Evolutionary conservation across 1,140 invertebrate genomes (phyloP), one percentile per base, ranked within the genome.

Genomic region (Amphibalanus amphitrite): DNA sequence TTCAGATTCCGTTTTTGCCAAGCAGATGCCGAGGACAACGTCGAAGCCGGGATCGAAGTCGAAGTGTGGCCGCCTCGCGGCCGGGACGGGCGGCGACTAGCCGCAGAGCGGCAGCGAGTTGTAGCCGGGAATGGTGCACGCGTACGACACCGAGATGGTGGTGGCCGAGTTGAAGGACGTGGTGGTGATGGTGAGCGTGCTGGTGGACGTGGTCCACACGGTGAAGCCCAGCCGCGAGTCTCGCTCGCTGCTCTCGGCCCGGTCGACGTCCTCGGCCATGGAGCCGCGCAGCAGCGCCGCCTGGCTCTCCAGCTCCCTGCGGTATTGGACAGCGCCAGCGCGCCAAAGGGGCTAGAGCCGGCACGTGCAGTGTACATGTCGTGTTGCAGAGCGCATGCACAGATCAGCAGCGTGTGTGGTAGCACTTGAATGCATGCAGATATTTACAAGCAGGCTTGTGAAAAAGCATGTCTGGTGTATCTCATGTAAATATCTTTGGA

Each of bases 101-200:
- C 47, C 47, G 47, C 1, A 20, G 13, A 20, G 47, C 10, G 13
- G 1, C 13, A 20, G 47, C 10, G 70, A n/a, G 67, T 23, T 67
- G 28, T 6, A 28, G 0, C 71, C 71, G 28, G 25, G 26, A n/a
- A 69, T 23, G 10, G 67, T 72, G 65, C 72, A 73, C 28, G 23
- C 59, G 64, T 73, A 73, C 10, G 69, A 70, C 28, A 73, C 69
- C 13, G 70, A 68, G 30, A 73, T 70, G 30, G 72, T 73, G 64
- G 72, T 73, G 30, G 40, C 71, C 40, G 72, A 69, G 69, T 73
- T 59, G 6, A 71, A 71, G 29, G 64, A 68, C 4, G 71, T 70
- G 69, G 71, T 73, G 25, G 72, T 73, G 47, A 73, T 67, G 4
- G 72, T 70, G 64, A 71, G 17, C 8, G 72, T 73, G 72, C 38